Evolutionary conservation across 92 coral and sea anemone genomes (phyloP).

Genomic region (Metridium senile): DNA sequence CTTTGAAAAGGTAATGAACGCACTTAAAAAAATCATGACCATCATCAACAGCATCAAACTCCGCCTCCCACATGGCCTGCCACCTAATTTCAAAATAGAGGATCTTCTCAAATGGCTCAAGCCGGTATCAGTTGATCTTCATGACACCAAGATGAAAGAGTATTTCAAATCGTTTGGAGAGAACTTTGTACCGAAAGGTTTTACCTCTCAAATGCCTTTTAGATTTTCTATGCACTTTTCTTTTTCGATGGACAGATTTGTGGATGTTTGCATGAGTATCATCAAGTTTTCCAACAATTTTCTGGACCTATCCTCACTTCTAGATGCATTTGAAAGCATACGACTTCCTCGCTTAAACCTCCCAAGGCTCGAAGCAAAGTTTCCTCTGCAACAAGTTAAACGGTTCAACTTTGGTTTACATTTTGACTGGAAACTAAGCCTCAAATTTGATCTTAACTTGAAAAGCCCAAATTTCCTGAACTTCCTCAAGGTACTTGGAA

Average conservation of each 20-base stretch:
- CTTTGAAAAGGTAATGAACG: conserved; percentile 72
- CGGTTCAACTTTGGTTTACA: conserved; percentile 76
- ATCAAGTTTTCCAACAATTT: conserved; percentile 72
- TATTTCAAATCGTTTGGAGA: conserved; percentile 66
- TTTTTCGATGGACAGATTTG: conserved; percentile 73
- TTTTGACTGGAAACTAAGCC: conserved; percentile 77
- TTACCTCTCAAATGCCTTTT: conserved; percentile 80
- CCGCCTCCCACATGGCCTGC: conserved; percentile 77
- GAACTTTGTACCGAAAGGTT: conserved; percentile 66
- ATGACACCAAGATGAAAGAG: conserved; percentile 68
- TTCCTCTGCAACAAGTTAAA: conserved; percentile 33
- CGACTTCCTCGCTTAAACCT: conserved; percentile 64
- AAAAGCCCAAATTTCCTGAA: conserved; percentile 55
- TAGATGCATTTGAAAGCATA: conserved; percentile 62
- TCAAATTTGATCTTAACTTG: conserved; percentile 71
- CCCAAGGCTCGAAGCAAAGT: conserved; percentile 53
- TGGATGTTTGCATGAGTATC: conserved; percentile 49
- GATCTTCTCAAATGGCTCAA: conserved; percentile 61
- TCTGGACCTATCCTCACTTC: conserved; percentile 69
- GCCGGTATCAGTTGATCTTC: conserved; percentile 63
- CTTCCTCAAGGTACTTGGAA: conserved; percentile 46
- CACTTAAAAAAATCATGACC: conserved; percentile 70
- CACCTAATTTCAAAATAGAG: conserved; percentile 62
- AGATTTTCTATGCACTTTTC: conserved; percentile 72
- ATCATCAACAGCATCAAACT: conserved; percentile 62